phyloP scores from a whole-genome alignment of 2,113 vertebrate species.

The Hystrix cristata region DNA sequence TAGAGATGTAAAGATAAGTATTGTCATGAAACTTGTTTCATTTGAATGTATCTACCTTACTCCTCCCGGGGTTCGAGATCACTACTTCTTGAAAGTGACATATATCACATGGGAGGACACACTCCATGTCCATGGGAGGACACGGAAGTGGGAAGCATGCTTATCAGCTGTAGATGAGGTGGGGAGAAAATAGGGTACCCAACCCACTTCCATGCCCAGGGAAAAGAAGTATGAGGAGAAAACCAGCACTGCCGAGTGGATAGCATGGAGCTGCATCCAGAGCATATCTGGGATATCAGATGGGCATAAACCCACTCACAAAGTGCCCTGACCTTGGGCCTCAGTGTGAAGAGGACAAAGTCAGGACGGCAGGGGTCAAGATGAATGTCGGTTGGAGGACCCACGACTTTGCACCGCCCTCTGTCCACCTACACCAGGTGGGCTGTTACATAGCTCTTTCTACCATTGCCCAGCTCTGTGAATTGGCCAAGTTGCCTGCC shows the following conservation, averaged over 20 bases:
- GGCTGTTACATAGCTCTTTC: accelerated
- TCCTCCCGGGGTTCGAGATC: background rate
- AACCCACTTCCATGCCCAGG: too few species aligned
- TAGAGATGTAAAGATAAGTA: background rate
- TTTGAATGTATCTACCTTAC: background rate
- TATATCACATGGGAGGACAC: too few species aligned
- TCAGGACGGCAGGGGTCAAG: background rate
- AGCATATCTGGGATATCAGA: too few species aligned
- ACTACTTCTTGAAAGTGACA: background rate
- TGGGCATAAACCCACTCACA: background rate
- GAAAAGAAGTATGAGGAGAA: background rate
- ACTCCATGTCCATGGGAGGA: background rate
- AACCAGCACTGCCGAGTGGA: background rate
- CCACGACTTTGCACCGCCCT: background rate
- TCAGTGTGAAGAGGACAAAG: background rate
- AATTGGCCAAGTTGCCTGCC: background rate
- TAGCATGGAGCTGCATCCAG: background rate
- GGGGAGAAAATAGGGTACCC: background rate
- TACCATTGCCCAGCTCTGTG: background rate
- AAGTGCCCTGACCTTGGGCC: background rate
- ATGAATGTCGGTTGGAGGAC: background rate
- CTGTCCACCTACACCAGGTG: too few species aligned
- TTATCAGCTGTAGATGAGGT: background rate
- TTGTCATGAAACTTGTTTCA: background rate
- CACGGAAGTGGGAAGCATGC: background rate